Percentiles rank a stretch among this genome's conserved stretches.
Evolutionary conservation across 2,113 vertebrate genomes (phyloP).

Genomic region (Lamprotornis superbus): DNA sequence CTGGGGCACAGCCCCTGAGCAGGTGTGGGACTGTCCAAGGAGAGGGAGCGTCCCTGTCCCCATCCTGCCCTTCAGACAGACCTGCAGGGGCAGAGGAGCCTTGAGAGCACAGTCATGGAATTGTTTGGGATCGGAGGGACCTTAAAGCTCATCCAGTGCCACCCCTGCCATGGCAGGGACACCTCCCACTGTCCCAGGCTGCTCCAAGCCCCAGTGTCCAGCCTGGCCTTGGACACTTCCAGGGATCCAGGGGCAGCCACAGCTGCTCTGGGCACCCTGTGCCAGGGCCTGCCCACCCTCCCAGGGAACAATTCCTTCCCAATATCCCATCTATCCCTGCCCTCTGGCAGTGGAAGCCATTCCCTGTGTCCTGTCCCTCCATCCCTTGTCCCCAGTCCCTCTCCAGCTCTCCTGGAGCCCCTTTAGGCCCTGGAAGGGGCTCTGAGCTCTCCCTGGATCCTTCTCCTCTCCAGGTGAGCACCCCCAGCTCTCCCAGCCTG

Average conservation of each 20-base stretch:
- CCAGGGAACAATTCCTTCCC: not conserved
- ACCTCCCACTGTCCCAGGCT: not conserved
- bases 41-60: fast-evolving
- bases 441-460: not conserved
- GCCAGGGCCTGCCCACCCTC: not conserved
- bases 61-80: not conserved
- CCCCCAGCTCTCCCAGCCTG: not conserved
- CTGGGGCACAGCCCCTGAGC: not conserved
- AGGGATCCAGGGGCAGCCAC: not conserved
- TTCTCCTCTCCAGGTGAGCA: not conserved
- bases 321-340: not conserved
- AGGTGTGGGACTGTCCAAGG: not conserved
- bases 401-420: not conserved
- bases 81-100: not conserved
- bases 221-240: not conserved
- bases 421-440: not conserved
- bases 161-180: not conserved
- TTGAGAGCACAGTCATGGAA: not conserved
- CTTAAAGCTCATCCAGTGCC: fast-evolving
- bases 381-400: not conserved
- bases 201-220: not conserved
- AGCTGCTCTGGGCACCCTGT: not conserved
- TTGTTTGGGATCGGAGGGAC: not conserved
- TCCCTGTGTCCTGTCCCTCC: too few species aligned
- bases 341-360: not conserved